Percentiles rank a stretch among this genome's conserved stretches.
Conservation (phyloP, 2,888 invertebrate genomes). For the Zelleria hepariella region DNA sequence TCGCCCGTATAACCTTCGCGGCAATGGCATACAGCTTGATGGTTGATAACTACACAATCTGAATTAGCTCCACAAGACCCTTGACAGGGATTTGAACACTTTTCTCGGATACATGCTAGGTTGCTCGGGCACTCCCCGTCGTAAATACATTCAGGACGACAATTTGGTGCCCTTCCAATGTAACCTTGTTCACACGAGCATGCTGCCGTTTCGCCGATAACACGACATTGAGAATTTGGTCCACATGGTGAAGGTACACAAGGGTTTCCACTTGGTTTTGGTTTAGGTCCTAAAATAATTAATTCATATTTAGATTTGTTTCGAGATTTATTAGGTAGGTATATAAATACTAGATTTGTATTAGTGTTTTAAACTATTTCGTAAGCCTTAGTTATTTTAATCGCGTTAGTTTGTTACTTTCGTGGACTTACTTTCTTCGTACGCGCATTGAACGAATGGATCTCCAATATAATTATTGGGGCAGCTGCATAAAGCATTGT, state of each 20-base stretch:
- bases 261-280: constrained; percentile 76
- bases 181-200: constrained; percentile 86
- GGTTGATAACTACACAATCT: constrained; percentile 84
- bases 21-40: constrained; percentile 88
- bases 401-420: constrained; percentile 8
- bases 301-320: background rate
- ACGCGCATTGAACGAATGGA: constrained; percentile 82
- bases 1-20: constrained; percentile 85
- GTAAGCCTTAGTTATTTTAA: constrained; percentile 9
- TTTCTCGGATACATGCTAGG: constrained; percentile 85
- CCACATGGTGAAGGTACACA: constrained; percentile 90
- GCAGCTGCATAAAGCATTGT: constrained; percentile 89
- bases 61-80: constrained; percentile 87
- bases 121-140: constrained; percentile 89
- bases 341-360: no score
- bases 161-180: constrained; percentile 87
- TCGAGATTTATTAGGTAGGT: no score
- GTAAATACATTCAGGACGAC: constrained; percentile 87
- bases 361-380: background rate
- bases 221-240: constrained; percentile 85
- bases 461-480: constrained; percentile 82
- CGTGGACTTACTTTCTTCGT: constrained; percentile 75
- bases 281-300: constrained; percentile 62
- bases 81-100: constrained; percentile 86
- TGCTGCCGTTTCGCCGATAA: constrained; percentile 81